Evolutionary conservation across 2,888 invertebrate genomes (phyloP).

Genomic region (Tineola bisselliella): DNA sequence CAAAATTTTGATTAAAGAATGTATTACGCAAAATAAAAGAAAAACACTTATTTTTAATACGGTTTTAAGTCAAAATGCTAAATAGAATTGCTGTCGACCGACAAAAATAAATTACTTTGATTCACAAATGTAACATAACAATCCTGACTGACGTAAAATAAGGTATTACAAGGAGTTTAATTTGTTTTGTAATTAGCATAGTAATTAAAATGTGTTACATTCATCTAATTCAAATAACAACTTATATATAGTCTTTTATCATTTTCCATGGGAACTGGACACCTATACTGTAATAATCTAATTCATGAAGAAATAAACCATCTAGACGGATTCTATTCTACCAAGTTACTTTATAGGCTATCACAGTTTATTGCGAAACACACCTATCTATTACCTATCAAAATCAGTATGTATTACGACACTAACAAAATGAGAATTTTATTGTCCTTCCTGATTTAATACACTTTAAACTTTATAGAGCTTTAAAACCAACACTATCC

Average conservation of each 20-base stretch:
- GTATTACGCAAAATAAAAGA: too few relatives aligned
- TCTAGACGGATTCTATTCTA: neutral
- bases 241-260: neutral
- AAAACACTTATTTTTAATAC: too few relatives aligned
- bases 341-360: constrained; percentile 16
- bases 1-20: too few relatives aligned
- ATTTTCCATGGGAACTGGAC: too few relatives aligned
- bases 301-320: neutral
- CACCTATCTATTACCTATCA: constrained; percentile 3
- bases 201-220: neutral
- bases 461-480: constrained; percentile 4
- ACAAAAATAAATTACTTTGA: neutral
- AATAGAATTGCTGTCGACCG: neutral
- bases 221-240: neutral
- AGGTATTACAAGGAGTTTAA: neutral
- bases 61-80: neutral
- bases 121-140: neutral
- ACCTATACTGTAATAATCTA: too few relatives aligned
- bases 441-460: constrained; percentile 8
- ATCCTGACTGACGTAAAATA: neutral
- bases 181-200: neutral
- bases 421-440: constrained; percentile 4
- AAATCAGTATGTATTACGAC: constrained; percentile 5
- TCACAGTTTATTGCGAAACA: constrained; percentile 13
- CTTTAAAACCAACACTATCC: neutral